Percentiles rank a stretch among this genome's conserved stretches.
Evolutionary conservation across 2,888 invertebrate genomes (phyloP).

Genomic region (Drosophila melanocephala): DNA sequence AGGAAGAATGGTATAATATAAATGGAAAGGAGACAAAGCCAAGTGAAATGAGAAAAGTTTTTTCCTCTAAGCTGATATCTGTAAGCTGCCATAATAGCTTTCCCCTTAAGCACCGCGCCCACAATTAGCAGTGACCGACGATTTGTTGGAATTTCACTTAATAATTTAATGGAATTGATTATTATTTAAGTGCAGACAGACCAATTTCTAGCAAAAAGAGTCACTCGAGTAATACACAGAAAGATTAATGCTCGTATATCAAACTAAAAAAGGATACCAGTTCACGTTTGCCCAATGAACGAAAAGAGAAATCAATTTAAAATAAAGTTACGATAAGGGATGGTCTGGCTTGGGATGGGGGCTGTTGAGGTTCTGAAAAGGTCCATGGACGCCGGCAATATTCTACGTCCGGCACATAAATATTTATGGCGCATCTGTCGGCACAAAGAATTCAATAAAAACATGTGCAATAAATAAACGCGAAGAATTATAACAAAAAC

Average conservation of each 20-base stretch:
- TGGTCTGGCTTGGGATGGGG: background rate
- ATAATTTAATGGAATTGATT: constrained; percentile 80
- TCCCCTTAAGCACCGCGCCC: constrained; percentile 20
- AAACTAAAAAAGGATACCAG: constrained; percentile 16
- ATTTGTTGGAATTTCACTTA: constrained; percentile 46
- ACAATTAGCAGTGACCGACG: constrained; percentile 56
- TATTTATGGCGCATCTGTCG: constrained; percentile 77
- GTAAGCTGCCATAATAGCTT: constrained; percentile 51
- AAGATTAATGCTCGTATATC: constrained; percentile 38
- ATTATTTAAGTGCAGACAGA: constrained; percentile 75
- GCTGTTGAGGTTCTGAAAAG: constrained; percentile 6
- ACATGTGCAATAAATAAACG: constrained; percentile 79
- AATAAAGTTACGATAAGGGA: constrained; percentile 53
- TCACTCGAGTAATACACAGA: constrained; percentile 53
- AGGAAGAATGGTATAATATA: constrained; percentile 29
- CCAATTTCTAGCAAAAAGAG: constrained; percentile 58
- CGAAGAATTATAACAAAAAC: constrained; percentile 33
- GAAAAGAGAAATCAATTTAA: constrained; percentile 71
- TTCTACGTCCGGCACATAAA: constrained; percentile 72
- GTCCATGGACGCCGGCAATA: constrained; percentile 51
- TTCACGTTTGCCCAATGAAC: constrained; percentile 51
- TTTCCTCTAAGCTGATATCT: constrained; percentile 31
- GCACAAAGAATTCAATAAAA: constrained; percentile 77
- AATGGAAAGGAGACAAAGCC: constrained; percentile 34
- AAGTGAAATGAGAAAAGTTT: constrained; percentile 66